Conservation (phyloP, 2,797 vertebrate genomes). For the Anabas testudineus region DNA sequence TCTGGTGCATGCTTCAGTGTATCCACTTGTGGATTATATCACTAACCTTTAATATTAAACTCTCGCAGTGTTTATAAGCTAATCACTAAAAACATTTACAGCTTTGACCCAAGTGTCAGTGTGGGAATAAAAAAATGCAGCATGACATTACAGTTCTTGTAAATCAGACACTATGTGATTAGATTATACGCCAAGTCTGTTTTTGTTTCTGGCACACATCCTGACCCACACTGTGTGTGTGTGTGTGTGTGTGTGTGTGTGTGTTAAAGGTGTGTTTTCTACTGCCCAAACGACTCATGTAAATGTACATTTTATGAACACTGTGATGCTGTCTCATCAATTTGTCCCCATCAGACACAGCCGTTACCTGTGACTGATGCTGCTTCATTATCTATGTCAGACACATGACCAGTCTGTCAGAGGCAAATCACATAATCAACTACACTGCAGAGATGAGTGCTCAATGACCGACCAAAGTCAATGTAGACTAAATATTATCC, state of each 20-base stretch:
- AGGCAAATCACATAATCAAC: not conserved
- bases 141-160: not conserved
- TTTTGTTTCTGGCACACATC: not conserved
- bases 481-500: not conserved
- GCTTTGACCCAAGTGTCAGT: not conserved
- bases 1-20: not conserved
- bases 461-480: not conserved
- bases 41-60: not conserved
- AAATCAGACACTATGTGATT: not conserved
- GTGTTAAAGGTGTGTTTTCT: not conserved
- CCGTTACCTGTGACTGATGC: not conserved
- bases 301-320: not conserved
- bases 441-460: not conserved
- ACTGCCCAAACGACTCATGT: not conserved
- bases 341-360: not conserved
- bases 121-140: not conserved
- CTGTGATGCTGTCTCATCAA: not conserved
- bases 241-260: too few species aligned
- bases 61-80: not conserved
- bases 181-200: not conserved
- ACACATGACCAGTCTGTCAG: conserved; percentile 2
- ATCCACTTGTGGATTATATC: not conserved
- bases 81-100: not conserved
- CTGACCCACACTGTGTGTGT: not conserved
- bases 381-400: conserved; percentile 13